phyloP scores from a whole-genome alignment of 2,113 vertebrate genomes.

The Trochalopteron elliotii region DNA sequence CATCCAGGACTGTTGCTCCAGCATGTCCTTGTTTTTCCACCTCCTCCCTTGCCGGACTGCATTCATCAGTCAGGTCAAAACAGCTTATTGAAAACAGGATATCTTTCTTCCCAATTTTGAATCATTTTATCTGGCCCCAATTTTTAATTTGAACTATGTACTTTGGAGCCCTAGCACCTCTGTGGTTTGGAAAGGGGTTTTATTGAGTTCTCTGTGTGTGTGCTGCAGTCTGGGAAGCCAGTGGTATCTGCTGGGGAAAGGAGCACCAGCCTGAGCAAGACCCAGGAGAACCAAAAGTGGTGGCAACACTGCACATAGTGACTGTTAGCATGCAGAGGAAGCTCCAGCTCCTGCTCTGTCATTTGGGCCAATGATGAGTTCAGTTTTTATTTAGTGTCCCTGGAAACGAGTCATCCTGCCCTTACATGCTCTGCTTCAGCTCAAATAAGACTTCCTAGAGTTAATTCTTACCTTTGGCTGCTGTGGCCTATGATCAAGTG shows the following conservation, averaged over 20 bases:
- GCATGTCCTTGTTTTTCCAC: constrained; percentile 60
- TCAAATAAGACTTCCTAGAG: background rate
- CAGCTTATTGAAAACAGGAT: constrained; percentile 57
- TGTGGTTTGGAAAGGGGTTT: constrained; percentile 54
- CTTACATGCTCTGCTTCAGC: background rate
- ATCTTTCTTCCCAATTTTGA: constrained; percentile 42
- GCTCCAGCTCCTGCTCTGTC: background rate
- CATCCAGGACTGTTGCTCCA: constrained; percentile 44
- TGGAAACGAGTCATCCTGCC: background rate
- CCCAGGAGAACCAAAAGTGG: background rate
- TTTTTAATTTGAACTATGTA: constrained; percentile 45
- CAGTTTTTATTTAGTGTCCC: background rate
- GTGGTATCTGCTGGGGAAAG: constrained; percentile 2
- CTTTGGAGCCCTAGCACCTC: constrained; percentile 30
- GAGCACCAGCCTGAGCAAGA: constrained; percentile 31
- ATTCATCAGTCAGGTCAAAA: constrained; percentile 43
- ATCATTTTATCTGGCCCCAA: constrained; percentile 49
- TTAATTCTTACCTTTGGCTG: background rate
- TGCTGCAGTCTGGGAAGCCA: constrained; percentile 13
- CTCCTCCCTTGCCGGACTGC: constrained; percentile 34
- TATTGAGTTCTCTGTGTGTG: constrained; percentile 5
- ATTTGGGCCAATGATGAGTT: background rate
- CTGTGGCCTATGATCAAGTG: background rate
- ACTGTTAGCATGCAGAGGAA: background rate
- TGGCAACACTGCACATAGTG: background rate